phyloP scores from a whole-genome alignment of 2,797 vertebrate genomes.

The Cossypha polioptera region DNA sequence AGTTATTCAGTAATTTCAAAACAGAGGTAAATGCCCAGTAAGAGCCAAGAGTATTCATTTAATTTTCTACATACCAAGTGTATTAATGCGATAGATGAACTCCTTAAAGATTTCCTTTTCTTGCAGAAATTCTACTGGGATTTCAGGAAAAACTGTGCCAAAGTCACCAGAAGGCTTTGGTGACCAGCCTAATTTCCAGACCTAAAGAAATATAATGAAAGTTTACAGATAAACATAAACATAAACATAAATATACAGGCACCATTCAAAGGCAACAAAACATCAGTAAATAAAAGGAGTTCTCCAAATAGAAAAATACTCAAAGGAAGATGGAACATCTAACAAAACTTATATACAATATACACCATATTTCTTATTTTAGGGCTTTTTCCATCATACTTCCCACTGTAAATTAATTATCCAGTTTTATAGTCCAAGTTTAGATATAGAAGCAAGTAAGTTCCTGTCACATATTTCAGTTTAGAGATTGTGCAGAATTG shows the following conservation, averaged over 20 bases:
- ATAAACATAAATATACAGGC: not conserved
- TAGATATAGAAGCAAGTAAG: not conserved
- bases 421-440: not conserved
- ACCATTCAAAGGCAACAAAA: not conserved
- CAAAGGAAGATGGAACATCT: not conserved
- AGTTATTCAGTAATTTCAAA: not conserved
- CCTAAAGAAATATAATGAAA: conserved; percentile 71
- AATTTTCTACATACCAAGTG: conserved; percentile 77
- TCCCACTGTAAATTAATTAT: not conserved
- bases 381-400: not conserved
- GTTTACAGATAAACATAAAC: not conserved
- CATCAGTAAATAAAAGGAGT: not conserved
- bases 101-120: conserved; percentile 97
- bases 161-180: conserved; percentile 91
- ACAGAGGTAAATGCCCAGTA: not conserved
- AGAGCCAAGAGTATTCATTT: not conserved
- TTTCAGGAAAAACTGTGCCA: conserved; percentile 90
- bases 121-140: conserved; percentile 96
- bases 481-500: not conserved
- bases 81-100: conserved; percentile 96
- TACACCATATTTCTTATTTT: not conserved
- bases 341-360: not conserved
- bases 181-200: conserved; percentile 98
- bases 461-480: not conserved
- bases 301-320: not conserved